Evolutionary conservation across 1,140 invertebrate species (phyloP).

Genomic region (Orchestia grillus): DNA sequence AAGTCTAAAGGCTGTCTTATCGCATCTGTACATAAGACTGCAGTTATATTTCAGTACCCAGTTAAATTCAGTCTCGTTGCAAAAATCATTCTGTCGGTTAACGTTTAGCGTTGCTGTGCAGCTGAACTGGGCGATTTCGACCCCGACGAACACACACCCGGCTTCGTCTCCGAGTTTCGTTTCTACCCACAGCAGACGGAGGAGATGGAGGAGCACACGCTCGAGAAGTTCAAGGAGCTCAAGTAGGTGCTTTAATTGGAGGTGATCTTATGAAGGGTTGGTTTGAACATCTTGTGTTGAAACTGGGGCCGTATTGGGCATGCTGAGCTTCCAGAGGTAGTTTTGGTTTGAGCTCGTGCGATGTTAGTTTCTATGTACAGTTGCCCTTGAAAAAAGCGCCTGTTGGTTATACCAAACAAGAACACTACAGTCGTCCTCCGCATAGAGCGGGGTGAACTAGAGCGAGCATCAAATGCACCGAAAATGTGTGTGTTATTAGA

Average conservation of each 20-base stretch:
- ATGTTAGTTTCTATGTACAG: no score
- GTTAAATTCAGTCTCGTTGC: no score
- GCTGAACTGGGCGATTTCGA: slow-evolving; percentile 98
- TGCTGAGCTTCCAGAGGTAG: not conserved
- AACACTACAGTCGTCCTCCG: no score
- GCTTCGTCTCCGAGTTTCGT: slow-evolving; percentile 96
- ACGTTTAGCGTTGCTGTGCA: slow-evolving; percentile 70
- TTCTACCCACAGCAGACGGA: slow-evolving; percentile 95
- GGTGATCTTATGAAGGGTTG: not conserved
- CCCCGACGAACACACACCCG: slow-evolving; percentile 88
- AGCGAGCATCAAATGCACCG: no score
- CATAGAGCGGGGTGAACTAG: no score
- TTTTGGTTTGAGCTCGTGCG: not conserved
- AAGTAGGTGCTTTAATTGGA: slow-evolving; percentile 71
- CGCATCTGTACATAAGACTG: no score
- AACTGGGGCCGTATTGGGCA: not conserved
- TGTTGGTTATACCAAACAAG: no score
- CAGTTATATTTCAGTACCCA: no score
- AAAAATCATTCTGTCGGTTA: not conserved
- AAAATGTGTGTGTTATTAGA: no score
- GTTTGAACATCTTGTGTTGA: not conserved
- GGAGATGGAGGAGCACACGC: slow-evolving; percentile 90
- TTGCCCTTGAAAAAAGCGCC: no score
- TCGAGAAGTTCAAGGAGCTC: slow-evolving; percentile 90
- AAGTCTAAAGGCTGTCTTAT: no score